These are phyloP conservation scores for Cathartes aura DNA, from an alignment of 2,113 vertebrate genomes.

Conservation along the genomic window DNA sequence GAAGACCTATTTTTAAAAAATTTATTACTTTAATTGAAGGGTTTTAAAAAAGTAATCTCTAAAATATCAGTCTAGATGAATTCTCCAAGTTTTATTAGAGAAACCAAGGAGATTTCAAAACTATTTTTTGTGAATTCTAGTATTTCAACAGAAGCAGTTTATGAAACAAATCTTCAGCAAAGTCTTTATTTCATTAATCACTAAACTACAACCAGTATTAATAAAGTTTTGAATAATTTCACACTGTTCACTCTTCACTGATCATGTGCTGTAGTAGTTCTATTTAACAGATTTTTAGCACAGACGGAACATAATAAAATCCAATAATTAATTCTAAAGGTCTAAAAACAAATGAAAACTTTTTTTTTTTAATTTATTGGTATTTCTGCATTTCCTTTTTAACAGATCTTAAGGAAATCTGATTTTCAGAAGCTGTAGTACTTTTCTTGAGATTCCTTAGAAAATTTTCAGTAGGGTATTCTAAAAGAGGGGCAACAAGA, in stretches of 20 bases:
- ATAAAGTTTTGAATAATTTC: neutral
- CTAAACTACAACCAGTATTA: neutral
- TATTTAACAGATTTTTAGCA: neutral
- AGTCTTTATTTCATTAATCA: neutral
- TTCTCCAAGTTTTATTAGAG: neutral
- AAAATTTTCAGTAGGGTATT: neutral
- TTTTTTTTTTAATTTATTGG: too few species aligned
- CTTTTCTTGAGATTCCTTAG: neutral
- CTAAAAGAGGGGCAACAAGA: neutral
- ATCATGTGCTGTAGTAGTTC: neutral
- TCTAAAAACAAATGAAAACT: neutral
- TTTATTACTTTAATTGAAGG: neutral
- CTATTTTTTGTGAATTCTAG: neutral
- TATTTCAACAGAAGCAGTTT: neutral
- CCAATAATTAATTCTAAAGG: neutral
- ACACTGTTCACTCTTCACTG: neutral
- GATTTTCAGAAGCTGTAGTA: neutral
- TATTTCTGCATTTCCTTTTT: neutral
- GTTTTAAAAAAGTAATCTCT: neutral
- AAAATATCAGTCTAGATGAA: neutral
- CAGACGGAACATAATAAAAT: neutral
- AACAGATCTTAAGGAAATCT: neutral
- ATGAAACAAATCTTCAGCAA: neutral
- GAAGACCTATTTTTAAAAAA: neutral
- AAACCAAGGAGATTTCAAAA: neutral